phyloP scores from a whole-genome alignment of 2,888 invertebrate genomes.

The Eristalinus aeneus region DNA sequence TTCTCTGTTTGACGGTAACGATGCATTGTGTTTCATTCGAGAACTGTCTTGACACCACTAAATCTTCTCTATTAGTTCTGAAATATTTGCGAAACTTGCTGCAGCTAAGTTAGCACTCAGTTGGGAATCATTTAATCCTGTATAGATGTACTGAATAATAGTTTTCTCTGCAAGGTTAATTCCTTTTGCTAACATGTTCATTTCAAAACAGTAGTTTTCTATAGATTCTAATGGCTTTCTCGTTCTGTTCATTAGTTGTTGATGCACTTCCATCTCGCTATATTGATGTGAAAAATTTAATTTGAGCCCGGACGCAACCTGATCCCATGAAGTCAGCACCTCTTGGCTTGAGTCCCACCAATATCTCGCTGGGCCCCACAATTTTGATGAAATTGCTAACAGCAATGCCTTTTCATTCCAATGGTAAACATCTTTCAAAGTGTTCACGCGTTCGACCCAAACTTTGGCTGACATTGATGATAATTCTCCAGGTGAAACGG shows the following conservation, averaged over 20 bases:
- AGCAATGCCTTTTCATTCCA: too few species aligned
- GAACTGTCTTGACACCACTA: too few species aligned
- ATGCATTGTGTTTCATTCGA: too few species aligned
- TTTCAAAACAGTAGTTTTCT: slow-evolving; percentile 8
- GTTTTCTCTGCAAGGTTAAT: neutral
- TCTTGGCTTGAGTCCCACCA: too few species aligned
- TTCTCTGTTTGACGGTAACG: too few species aligned
- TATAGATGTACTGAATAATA: neutral
- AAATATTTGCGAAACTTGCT: neutral
- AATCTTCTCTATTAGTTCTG: neutral
- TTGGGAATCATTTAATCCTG: neutral
- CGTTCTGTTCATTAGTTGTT: neutral
- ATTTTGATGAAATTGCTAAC: too few species aligned
- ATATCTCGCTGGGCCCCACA: too few species aligned
- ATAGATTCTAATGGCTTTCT: neutral
- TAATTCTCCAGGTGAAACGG: neutral
- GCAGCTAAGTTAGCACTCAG: neutral
- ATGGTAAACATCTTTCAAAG: too few species aligned
- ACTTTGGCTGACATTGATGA: neutral
- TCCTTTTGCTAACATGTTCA: slow-evolving; percentile 20
- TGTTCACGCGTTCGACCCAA: neutral
- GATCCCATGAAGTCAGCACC: too few species aligned
- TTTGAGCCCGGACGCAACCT: too few species aligned
- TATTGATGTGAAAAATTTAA: too few species aligned
- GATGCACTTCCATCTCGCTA: neutral